Base-by-base conservation (phyloP, 1,140 invertebrate species). In the Colletes gigas region DNA sequence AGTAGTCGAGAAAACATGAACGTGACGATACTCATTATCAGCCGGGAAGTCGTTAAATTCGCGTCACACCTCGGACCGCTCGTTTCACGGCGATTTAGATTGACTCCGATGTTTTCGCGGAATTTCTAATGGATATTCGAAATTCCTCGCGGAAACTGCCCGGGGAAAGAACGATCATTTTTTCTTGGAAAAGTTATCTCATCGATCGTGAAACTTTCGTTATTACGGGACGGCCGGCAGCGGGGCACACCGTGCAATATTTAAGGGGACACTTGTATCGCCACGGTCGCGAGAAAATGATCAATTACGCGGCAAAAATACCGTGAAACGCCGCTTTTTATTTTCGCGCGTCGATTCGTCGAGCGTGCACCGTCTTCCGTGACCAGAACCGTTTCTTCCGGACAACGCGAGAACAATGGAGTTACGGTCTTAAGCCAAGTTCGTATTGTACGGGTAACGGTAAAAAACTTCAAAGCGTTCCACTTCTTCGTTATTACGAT, bases 131-230 rank as follows among this genome's bases (percentile, higher is more conserved):
- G 71, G 59, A 82, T 68, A 65, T 52, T 60, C 44, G 59, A 83
- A 68, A 12, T 19, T 59, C 57, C 62, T 57, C 52, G 44, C 57
- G 54, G 14, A 21, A 62, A 44, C 30, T 5, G 12, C 14, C 17
- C n/a, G 44, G 50, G 19, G 8, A 44, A 57, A 44, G n/a, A 69
- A 68, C n/a, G n/a, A 41, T 12, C 39, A 59, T 59, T 68, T 4
- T 44, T 72, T 59, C 65, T 44, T 44, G 79, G 44, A 5, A 55
- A 73, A 83, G 57, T 79, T 67, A 1, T 4, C 15, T 30, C 14
- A 55, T 73, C 60, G 19, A 41, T 19, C 44, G n/a, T 3, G 19
- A 73, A 84, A 84, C 74, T 84, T 83, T 83, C 50, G 14, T 84
- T 47, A 50, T 79, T 84, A 84, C 59, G 30, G 50, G 8, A 21